phyloP scores from a whole-genome alignment of 2,888 invertebrate genomes.

The Neuroscelio doddi region DNA sequence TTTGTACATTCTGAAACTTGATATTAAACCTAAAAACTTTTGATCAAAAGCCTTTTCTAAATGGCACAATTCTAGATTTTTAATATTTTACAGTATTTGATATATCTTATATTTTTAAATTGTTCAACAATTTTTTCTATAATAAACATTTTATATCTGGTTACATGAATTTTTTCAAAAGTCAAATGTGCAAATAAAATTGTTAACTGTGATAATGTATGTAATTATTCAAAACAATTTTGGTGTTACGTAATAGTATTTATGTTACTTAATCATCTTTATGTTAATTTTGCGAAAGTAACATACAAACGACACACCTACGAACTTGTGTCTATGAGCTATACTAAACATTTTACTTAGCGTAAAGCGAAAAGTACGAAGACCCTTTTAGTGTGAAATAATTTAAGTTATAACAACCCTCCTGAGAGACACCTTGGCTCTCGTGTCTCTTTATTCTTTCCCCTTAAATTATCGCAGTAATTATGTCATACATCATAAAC shows the following conservation, averaged over 20 bases:
- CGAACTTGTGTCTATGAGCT: constrained; percentile 14
- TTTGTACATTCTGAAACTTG: constrained; percentile 17
- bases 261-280: constrained; percentile 38
- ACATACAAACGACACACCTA: constrained; percentile 23
- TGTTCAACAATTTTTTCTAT: too few relatives aligned
- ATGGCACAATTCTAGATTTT: neutral
- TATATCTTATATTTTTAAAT: too few relatives aligned
- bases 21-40: constrained; percentile 14
- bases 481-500: constrained; percentile 61
- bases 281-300: constrained; percentile 27
- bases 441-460: constrained; percentile 41
- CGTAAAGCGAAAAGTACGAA: constrained; percentile 37
- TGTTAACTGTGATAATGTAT: too few relatives aligned
- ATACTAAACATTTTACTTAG: constrained; percentile 62
- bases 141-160: too few relatives aligned
- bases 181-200: too few relatives aligned
- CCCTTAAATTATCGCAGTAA: constrained; percentile 63
- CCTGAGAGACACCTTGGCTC: constrained; percentile 53
- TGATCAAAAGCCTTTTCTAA: neutral
- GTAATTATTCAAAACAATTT: constrained; percentile 18
- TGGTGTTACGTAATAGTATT: constrained; percentile 40
- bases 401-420: constrained; percentile 60
- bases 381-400: constrained; percentile 61
- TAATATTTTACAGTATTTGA: neutral
- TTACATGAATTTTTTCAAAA: too few relatives aligned